Evolutionary conservation across 2,797 vertebrate genomes (phyloP).

Genomic region (Centropyge bicolor): DNA sequence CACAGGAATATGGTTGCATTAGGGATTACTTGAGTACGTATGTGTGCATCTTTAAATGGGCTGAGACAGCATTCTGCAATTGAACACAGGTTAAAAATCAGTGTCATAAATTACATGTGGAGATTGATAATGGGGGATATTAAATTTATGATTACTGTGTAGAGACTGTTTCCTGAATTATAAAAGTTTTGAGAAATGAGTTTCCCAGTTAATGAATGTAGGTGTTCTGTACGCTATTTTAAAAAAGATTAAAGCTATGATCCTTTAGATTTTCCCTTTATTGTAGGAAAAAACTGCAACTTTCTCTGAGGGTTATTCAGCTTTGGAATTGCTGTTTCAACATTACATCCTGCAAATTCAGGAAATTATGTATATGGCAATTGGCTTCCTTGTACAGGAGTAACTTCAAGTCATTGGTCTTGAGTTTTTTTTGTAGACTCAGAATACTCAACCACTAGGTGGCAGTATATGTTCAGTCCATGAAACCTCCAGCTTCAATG

Average conservation of each 20-base stretch:
- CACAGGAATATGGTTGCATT: neutral
- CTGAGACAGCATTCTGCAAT: constrained; percentile 18
- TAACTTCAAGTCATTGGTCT: neutral
- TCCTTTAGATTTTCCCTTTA: neutral
- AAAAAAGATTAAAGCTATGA: neutral
- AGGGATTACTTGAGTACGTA: neutral
- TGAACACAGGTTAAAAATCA: neutral
- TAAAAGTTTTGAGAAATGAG: neutral
- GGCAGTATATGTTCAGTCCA: constrained; percentile 43
- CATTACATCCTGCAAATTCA: neutral
- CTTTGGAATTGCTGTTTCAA: neutral
- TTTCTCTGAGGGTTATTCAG: neutral
- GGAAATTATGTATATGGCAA: neutral
- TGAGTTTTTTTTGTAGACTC: neutral
- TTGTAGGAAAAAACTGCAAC: constrained; percentile 1
- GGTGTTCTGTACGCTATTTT: neutral
- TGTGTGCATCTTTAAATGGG: neutral
- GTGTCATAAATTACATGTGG: too few relatives aligned
- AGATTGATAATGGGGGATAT: neutral
- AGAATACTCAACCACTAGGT: constrained; percentile 53
- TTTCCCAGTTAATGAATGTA: neutral
- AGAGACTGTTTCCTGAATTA: neutral
- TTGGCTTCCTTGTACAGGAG: neutral
- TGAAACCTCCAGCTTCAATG: neutral
- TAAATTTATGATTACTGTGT: neutral